A percentile compares a stretch with the other conserved stretches of the same genome.
These are phyloP conservation scores for Sebastes steindachneri DNA, from an alignment of 2,797 vertebrate genomes.

Conservation along the genomic window DNA sequence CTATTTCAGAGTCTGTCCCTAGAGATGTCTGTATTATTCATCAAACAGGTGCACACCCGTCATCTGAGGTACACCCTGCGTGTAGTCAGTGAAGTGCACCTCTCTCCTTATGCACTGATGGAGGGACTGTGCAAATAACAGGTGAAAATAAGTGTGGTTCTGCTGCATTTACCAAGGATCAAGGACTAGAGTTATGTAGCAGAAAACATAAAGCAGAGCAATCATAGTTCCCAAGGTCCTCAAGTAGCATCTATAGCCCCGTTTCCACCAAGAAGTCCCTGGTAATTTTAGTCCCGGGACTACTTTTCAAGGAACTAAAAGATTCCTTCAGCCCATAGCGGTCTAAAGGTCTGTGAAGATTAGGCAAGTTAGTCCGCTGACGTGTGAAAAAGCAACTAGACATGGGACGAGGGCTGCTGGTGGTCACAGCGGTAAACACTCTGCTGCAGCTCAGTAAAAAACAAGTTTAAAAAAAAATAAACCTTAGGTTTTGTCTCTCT, in stretches of 20 bases:
- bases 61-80: background rate
- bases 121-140: background rate
- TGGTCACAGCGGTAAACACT: no score
- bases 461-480: no score
- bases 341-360: background rate
- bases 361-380: background rate
- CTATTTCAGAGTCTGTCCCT: constrained; percentile 17
- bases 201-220: background rate
- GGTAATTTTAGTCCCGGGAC: background rate
- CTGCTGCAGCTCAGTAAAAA: background rate
- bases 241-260: background rate
- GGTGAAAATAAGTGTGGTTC: background rate
- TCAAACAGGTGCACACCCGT: constrained; percentile 13
- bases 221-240: background rate
- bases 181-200: background rate
- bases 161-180: background rate
- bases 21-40: constrained; percentile 23
- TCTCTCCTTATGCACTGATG: background rate
- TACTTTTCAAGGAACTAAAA: background rate
- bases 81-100: background rate
- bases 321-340: background rate
- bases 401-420: background rate
- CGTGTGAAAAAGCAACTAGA: background rate
- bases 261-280: background rate
- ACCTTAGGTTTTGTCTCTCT: no score